These are phyloP conservation scores for Metopia argyrocephala DNA, from an alignment of 2,888 invertebrate genomes.

Conservation along the genomic window DNA sequence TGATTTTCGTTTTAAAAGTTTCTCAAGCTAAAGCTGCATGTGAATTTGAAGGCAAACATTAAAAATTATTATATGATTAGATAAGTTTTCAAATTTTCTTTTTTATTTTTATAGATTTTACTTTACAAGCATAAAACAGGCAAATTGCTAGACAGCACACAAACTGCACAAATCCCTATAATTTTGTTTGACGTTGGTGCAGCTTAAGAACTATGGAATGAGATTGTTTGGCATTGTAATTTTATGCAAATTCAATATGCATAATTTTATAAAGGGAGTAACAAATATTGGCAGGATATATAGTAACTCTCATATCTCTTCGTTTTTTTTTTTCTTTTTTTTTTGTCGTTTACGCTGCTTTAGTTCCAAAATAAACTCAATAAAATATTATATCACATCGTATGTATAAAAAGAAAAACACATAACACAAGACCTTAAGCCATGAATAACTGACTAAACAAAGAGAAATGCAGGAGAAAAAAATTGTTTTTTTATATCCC, in stretches of 20 bases:
- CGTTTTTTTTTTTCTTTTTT: not conserved
- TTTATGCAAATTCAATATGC: conserved; percentile 2
- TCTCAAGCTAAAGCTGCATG: not conserved
- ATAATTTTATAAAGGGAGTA: conserved; percentile 35
- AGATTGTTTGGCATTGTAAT: too few species aligned
- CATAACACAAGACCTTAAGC: conserved; percentile 41
- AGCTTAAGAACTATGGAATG: too few species aligned
- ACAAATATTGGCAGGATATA: conserved; percentile 44
- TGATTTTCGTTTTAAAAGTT: not conserved
- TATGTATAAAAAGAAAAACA: conserved; percentile 26
- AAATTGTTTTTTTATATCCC: not conserved
- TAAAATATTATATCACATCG: conserved; percentile 17
- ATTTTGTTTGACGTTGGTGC: too few species aligned
- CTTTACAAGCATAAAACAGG: not conserved
- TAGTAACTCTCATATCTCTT: not conserved
- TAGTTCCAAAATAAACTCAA: not conserved
- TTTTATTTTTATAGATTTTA: too few species aligned
- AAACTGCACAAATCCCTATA: too few species aligned
- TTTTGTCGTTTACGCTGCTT: not conserved
- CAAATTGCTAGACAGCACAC: not conserved
- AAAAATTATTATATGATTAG: not conserved
- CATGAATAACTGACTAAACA: not conserved
- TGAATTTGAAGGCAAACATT: not conserved
- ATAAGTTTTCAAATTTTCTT: not conserved
- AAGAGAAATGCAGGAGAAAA: not conserved